phyloP scores from a whole-genome alignment of 2,797 vertebrate genomes.

The Megalops cyprinoides region DNA sequence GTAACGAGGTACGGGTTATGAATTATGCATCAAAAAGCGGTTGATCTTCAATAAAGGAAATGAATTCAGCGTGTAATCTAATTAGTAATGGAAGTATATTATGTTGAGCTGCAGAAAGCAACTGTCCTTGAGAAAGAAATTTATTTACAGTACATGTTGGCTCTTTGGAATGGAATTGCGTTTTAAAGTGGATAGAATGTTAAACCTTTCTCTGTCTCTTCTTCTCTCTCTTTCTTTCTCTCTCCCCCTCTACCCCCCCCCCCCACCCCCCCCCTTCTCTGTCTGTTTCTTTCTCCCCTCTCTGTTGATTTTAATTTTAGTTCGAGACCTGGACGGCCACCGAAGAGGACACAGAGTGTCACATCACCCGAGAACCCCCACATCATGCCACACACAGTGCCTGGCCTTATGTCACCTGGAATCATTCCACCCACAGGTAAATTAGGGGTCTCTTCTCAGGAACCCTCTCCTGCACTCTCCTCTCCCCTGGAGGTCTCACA shows the following conservation, averaged over 20 bases:
- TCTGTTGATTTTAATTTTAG: constrained; percentile 75
- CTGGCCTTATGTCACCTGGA: constrained; percentile 98
- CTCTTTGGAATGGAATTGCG: constrained; percentile 93
- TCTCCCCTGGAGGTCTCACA: constrained; percentile 54
- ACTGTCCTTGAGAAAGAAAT: constrained; percentile 99
- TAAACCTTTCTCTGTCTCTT: constrained; percentile 60
- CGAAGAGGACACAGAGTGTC: constrained; percentile 97
- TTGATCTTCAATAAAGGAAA: constrained; percentile 99
- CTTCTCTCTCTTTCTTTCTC: constrained; percentile 24
- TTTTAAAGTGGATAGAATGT: constrained; percentile 90
- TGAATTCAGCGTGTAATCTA: constrained; percentile 99
- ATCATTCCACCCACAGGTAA: constrained; percentile 99
- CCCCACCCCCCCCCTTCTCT: constrained; percentile 14
- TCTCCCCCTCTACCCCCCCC: background rate
- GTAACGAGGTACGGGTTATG: constrained; percentile 99
- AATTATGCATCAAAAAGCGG: constrained; percentile 99
- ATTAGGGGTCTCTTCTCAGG: constrained; percentile 24
- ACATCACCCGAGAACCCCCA: constrained; percentile 97
- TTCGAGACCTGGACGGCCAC: constrained; percentile 98
- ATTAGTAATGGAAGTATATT: constrained; percentile 99
- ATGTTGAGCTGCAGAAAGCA: constrained; percentile 99
- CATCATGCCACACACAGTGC: constrained; percentile 98
- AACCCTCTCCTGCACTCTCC: background rate
- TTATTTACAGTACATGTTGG: constrained; percentile 99
- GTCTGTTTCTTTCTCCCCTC: constrained; percentile 25